phyloP scores from a whole-genome alignment of 2,888 invertebrate genomes.

The Polymixis lichenea region DNA sequence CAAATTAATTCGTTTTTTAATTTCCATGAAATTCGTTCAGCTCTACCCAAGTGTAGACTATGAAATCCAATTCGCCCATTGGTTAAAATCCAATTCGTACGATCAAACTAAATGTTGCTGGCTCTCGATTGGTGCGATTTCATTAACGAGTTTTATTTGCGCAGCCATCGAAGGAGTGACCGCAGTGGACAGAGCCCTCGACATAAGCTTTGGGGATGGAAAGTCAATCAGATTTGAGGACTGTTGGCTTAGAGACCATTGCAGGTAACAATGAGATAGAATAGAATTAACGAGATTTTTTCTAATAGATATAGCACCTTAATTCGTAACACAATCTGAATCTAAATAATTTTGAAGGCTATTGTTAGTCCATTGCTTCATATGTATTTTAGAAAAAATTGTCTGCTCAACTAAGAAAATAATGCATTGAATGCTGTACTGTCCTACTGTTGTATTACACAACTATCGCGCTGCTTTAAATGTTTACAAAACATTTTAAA shows the following conservation, averaged over 20 bases:
- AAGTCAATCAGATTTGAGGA: conserved; percentile 80
- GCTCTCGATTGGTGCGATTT: conserved; percentile 34
- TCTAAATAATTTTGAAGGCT: no score
- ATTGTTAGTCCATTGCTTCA: no score
- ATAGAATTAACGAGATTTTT: conserved; percentile 2
- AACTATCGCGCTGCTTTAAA: no score
- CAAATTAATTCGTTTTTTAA: neutral
- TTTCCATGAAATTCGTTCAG: neutral
- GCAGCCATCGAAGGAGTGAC: conserved; percentile 62
- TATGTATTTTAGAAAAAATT: no score
- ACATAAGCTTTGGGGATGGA: conserved; percentile 74
- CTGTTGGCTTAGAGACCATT: conserved; percentile 91
- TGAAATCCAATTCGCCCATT: conserved; percentile 36
- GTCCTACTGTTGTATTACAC: no score
- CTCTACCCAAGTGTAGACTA: neutral
- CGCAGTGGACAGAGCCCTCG: conserved; percentile 68
- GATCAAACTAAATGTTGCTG: conserved; percentile 24
- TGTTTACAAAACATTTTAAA: no score
- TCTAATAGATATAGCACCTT: neutral
- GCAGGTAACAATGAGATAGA: conserved; percentile 81
- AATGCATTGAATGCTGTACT: no score
- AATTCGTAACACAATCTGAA: no score
- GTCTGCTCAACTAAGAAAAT: no score
- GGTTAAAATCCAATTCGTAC: conserved; percentile 37
- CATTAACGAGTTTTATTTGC: conserved; percentile 62